Base-by-base conservation (phyloP, 2,797 vertebrate species). In the Leptatherina wallacei region DNA sequence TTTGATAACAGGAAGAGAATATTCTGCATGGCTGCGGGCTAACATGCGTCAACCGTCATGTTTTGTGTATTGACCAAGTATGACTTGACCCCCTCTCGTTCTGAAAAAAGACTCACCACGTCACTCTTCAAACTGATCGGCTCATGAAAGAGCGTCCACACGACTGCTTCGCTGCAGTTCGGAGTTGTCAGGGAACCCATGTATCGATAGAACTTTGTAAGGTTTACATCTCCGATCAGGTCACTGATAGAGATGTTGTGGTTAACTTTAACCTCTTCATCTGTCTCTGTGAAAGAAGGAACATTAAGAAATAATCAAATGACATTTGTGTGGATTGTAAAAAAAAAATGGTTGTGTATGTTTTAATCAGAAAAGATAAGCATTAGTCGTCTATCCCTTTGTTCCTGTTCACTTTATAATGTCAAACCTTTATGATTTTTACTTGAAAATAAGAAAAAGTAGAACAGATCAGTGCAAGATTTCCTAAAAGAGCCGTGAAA, bases 121-220 rank as follows among this genome's bases (percentile, higher is more conserved):
- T 69, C 49, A 77, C 61, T 82, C 70, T 70, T 42, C 68, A 94
- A 29, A 3, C 59, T 56, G 51, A 94, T 91, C 3, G 92, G 87
- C 55, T 94, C 80, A 1, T 91, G 82, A 65, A 93, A 94, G 30
- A 94, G 51, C 0, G 93, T 94, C 93, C 93, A 94, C 2, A 87
- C 73, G 0, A 92, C 93, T 0, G 61, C 81, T 69, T 94, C 84
- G 0, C 55, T 73, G 74, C 92, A 94, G 3, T 10, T 2, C 0
- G 93, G 93, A 0, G 82, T 93, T 62, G 93, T 94, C 78, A 94
- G 77, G 8, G 92, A 94, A 59, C 93, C 94, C 60, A 36, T 71
- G 85, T 94, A 94, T 3, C 86, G 78, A 33, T 89, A 94, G 72
- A 87, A 94, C 67, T 89, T 93, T 16, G 78, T 86, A 6, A 71